Percentiles rank a stretch among this genome's conserved stretches.
phyloP scores from a whole-genome alignment of 2,888 invertebrate genomes.

The Chelonus formosanus region DNA sequence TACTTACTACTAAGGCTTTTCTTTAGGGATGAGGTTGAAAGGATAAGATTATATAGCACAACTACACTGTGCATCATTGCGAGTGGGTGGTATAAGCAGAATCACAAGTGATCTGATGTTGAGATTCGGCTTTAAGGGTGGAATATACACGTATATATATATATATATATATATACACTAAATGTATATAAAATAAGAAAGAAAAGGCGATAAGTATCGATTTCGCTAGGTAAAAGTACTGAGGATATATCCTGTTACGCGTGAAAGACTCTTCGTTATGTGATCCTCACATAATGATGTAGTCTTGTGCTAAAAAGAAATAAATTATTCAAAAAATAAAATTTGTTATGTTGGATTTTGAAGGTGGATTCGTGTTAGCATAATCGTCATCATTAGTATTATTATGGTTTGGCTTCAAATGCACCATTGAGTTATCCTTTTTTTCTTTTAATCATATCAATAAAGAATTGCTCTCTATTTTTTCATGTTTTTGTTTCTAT shows the following conservation, averaged over 20 bases:
- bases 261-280: slow-evolving; percentile 41
- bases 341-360: neutral
- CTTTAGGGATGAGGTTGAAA: neutral
- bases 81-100: slow-evolving; percentile 18
- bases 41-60: neutral
- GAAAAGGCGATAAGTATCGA: slow-evolving; percentile 42
- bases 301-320: slow-evolving; percentile 2
- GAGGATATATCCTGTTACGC: slow-evolving; percentile 41
- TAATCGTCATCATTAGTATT: too few species aligned
- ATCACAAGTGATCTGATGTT: slow-evolving; percentile 23
- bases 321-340: slow-evolving; percentile 14
- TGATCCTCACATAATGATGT: slow-evolving; percentile 32
- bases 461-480: too few species aligned
- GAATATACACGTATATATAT: slow-evolving; percentile 1
- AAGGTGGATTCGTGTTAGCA: neutral
- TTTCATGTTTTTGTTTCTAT: too few species aligned
- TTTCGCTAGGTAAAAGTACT: slow-evolving; percentile 31
- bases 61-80: neutral
- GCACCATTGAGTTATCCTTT: too few species aligned
- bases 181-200: slow-evolving; percentile 28
- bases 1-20: neutral
- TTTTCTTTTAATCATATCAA: too few species aligned
- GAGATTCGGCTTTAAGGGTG: slow-evolving; percentile 7
- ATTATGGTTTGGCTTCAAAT: too few species aligned
- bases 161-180: too few species aligned